phyloP scores from a whole-genome alignment of 2,888 invertebrate species.

The Sarcophaga rosellei region DNA sequence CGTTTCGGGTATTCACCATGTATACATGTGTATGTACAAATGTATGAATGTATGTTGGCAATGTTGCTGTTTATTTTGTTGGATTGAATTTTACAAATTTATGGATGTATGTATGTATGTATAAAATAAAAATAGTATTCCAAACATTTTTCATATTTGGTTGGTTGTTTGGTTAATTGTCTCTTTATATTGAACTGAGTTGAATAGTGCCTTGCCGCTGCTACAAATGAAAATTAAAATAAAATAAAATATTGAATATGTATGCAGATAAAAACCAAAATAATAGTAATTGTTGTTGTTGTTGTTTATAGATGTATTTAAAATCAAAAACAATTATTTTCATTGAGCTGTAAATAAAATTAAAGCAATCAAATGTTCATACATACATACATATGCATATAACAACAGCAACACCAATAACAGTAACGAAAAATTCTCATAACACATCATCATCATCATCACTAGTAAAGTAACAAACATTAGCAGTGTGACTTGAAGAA shows the following conservation, averaged over 20 bases:
- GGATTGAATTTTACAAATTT: background rate
- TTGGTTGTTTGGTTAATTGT: slow-evolving; percentile 52
- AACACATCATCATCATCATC: slow-evolving; percentile 56
- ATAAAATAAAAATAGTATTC: slow-evolving; percentile 51
- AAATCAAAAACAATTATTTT: slow-evolving; percentile 55
- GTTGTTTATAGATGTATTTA: background rate
- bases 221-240: slow-evolving; percentile 33
- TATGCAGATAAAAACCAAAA: slow-evolving; percentile 14
- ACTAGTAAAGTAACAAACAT: slow-evolving; percentile 37
- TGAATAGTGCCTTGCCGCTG: background rate
- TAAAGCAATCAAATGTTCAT: slow-evolving; percentile 10
- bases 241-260: slow-evolving; percentile 40
- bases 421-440: slow-evolving; percentile 44
- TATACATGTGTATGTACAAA: too few species aligned
- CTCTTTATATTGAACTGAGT: slow-evolving; percentile 41
- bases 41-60: slow-evolving; percentile 5
- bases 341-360: slow-evolving; percentile 57
- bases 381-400: background rate
- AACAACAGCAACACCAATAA: slow-evolving; percentile 4
- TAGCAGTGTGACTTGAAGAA: slow-evolving; percentile 60
- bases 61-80: background rate
- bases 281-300: background rate
- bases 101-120: background rate
- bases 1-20: too few species aligned
- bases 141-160: background rate